Percentiles rank a stretch among this genome's conserved stretches.
Evolutionary conservation across 2,113 vertebrate genomes (phyloP).

Genomic region (Ophthalmolycus amberensis): DNA sequence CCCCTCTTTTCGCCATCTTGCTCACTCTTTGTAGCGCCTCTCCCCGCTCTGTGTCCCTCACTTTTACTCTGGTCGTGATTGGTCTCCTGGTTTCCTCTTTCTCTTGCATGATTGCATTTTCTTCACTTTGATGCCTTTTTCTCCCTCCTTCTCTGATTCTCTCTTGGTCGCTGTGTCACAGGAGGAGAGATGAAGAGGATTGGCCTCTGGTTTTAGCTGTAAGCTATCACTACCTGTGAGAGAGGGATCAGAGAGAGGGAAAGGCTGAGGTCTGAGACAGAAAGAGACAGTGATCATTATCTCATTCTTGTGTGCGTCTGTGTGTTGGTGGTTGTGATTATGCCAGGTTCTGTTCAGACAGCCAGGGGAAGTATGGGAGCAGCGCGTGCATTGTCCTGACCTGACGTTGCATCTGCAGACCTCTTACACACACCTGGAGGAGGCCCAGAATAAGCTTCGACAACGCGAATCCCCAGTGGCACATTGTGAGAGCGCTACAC

Average conservation of each 20-base stretch:
- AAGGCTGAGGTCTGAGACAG: constrained; percentile 25
- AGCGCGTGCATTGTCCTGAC: constrained; percentile 87
- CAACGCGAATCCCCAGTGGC: constrained; percentile 71
- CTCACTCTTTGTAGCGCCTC: not conserved
- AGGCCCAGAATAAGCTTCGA: constrained; percentile 78
- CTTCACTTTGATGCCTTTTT: not conserved
- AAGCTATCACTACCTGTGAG: constrained; percentile 61
- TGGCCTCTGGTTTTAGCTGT: constrained; percentile 60
- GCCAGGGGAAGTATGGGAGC: constrained; percentile 82
- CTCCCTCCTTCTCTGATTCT: not conserved
- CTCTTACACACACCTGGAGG: constrained; percentile 79
- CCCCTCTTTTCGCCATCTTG: not conserved
- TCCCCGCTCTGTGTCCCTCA: not conserved
- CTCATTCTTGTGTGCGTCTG: constrained; percentile 39
- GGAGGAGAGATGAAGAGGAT: constrained; percentile 47
- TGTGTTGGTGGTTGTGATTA: constrained; percentile 52
- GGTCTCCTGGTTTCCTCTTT: not conserved
- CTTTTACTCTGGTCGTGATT: not conserved
- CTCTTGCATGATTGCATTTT: constrained; percentile 16
- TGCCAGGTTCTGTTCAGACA: constrained; percentile 87
- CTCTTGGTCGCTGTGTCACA: constrained; percentile 27
- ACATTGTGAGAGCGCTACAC: constrained; percentile 79
- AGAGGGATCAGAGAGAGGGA: constrained; percentile 50
- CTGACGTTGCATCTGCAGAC: constrained; percentile 84
- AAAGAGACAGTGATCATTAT: constrained; percentile 50